Evolutionary conservation across 2,797 vertebrate genomes (phyloP).

Genomic region (Nyctibius grandis): DNA sequence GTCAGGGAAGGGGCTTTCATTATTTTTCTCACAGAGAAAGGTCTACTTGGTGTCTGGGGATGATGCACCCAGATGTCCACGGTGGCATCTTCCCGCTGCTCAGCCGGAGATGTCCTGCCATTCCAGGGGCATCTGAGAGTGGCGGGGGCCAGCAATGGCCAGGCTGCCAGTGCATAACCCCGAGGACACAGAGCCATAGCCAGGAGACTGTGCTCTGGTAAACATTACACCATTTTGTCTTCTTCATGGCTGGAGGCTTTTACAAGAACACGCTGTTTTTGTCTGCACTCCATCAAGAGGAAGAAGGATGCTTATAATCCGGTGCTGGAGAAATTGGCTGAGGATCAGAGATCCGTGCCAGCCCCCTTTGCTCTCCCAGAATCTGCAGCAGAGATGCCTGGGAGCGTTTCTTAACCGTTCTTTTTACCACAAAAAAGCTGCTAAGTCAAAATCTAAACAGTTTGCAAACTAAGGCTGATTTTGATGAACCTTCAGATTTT

Average conservation of each 20-base stretch:
- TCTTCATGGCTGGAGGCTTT: conserved; percentile 31
- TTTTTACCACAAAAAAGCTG: conserved; percentile 27
- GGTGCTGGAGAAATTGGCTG: conserved; percentile 50
- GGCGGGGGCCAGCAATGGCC: neutral
- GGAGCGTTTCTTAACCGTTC: conserved; percentile 8
- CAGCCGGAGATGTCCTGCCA: neutral
- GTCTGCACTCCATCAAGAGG: conserved; percentile 44
- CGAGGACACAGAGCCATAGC: neutral
- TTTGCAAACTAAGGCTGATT: conserved; percentile 47
- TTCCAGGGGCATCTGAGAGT: accelerated
- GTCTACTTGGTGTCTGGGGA: neutral
- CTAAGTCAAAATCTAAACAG: conserved; percentile 46
- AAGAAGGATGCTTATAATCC: conserved; percentile 51
- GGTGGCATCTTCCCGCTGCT: neutral
- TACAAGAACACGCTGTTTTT: conserved; percentile 45
- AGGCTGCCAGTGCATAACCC: accelerated
- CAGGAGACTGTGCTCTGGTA: neutral
- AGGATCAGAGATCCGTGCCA: conserved; percentile 51
- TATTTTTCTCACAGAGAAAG: neutral
- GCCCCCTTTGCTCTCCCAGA: conserved; percentile 55
- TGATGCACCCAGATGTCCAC: accelerated
- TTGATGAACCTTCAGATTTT: conserved; percentile 3
- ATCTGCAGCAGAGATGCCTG: conserved; percentile 30
- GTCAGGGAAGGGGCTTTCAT: neutral
- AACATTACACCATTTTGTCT: conserved; percentile 5